These are phyloP conservation scores for Neosalanx taihuensis DNA, from an alignment of 2,797 vertebrate genomes.

Conservation along the genomic window DNA sequence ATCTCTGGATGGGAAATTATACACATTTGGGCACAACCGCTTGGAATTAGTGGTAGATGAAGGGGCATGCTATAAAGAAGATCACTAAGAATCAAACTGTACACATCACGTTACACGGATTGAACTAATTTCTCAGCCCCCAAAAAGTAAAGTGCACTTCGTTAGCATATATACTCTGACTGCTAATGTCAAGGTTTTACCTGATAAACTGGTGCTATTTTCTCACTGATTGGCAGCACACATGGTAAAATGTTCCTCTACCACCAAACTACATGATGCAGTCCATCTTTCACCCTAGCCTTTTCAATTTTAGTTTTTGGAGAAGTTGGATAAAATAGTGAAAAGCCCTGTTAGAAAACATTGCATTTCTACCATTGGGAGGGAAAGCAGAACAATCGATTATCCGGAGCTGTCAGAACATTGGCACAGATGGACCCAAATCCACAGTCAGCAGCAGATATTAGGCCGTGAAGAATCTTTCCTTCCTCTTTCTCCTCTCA, in stretches of 20 bases:
- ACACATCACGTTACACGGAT: constrained; percentile 54
- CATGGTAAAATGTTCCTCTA: constrained; percentile 17
- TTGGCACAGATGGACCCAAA: constrained; percentile 80
- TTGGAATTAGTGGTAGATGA: constrained; percentile 61
- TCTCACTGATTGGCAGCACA: constrained; percentile 35
- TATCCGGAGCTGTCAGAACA: constrained; percentile 74
- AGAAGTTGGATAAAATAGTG: constrained; percentile 24
- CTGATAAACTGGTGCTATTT: constrained; percentile 19
- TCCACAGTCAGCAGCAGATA: constrained; percentile 64
- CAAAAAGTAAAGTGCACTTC: constrained; percentile 34
- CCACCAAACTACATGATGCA: constrained; percentile 22
- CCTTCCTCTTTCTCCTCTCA: constrained; percentile 73
- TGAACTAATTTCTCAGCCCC: constrained; percentile 58
- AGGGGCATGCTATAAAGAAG: constrained; percentile 61
- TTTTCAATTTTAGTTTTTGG: constrained; percentile 40
- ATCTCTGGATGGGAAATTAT: constrained; percentile 74
- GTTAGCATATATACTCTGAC: constrained; percentile 31
- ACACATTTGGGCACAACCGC: constrained; percentile 70
- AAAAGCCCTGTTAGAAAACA: constrained; percentile 28
- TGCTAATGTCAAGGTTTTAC: constrained; percentile 20
- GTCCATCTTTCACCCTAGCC: constrained; percentile 29
- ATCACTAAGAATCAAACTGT: constrained; percentile 57
- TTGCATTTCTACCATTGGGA: constrained; percentile 29
- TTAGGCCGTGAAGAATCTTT: constrained; percentile 73
- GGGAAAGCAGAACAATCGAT: constrained; percentile 67